Evolutionary conservation across 2,888 invertebrate species (phyloP).

Genomic region (Microplitis deprimator): DNA sequence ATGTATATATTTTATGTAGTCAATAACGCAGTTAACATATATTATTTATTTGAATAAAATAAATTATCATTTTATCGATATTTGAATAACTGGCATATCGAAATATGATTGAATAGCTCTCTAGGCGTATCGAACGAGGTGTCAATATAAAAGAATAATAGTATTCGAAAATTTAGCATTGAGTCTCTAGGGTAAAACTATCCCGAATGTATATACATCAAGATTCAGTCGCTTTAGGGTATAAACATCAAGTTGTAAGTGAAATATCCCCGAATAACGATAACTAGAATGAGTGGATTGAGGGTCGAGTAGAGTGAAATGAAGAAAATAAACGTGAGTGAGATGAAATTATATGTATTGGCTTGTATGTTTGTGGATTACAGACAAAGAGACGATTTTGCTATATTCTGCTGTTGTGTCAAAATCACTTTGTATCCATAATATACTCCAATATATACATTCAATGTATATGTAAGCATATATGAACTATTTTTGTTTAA

Average conservation of each 20-base stretch:
- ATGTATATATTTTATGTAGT: no score
- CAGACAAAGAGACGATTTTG: constrained; percentile 6
- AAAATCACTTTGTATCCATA: background rate
- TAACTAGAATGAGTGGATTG: background rate
- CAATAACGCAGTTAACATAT: no score
- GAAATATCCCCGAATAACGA: constrained; percentile 37
- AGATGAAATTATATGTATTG: constrained; percentile 12
- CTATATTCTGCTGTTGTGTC: background rate
- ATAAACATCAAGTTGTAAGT: constrained; percentile 28
- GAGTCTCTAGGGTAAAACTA: constrained; percentile 7
- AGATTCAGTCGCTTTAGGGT: background rate
- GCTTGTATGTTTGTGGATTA: constrained; percentile 4
- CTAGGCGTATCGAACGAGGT: constrained; percentile 38
- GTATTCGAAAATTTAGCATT: background rate
- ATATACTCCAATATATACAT: background rate
- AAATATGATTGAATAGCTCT: background rate
- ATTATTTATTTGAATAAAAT: no score
- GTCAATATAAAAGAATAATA: constrained; percentile 41
- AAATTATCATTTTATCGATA: no score
- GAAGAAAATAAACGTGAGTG: constrained; percentile 25
- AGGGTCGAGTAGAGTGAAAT: background rate
- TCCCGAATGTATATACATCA: background rate
- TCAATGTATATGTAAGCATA: constrained; percentile 36
- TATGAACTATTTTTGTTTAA: constrained; percentile 10
- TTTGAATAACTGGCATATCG: no score